Evolutionary conservation across 2,888 invertebrate genomes (phyloP), one percentile per base, ranked within the genome.

Genomic region (Cephalotes varians): DNA sequence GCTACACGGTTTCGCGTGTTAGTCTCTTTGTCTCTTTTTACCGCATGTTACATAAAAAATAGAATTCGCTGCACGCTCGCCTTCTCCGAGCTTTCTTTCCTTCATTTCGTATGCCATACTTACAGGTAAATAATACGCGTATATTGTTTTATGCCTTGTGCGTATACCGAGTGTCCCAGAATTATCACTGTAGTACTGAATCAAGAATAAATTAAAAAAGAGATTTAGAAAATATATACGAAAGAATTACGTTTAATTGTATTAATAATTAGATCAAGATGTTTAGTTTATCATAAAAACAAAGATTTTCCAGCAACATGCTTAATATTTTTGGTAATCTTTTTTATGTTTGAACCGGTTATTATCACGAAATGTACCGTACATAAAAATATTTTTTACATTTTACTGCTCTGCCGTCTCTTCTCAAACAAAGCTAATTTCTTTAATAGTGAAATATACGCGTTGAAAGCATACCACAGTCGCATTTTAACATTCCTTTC

Each of bases 21-120:
- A 47, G 69, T 56, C 69, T 44, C 69, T 56, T 47, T 69, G 69
- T 77, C 56, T 67, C 69, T 56, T 44, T 77, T 18, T 31, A 7
- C 58, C 15, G n/a, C n/a, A 58, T 15, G 72, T 77, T 77, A 69
- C 77, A 58, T 77, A 77, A 77, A 77, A 77, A 77, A 77, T 69
- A 69, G 69, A 69, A 67, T 58, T 34, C 56, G 21, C 37, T 51
- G 40, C 54, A n/a, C 74, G 25, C 31, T 77, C 31, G 21, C 31
- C 77, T 77, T 56, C 69, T 77, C 21, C 69, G 69, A 44, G 69
- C 77, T 77, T 77, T 69, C 56, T 77, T 77, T 69, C 69, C 58
- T 49, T 77, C 69, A 21, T 69, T 56, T 31, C 7, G 67, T 15
- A 67, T 31, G 44, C 40, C 15, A 40, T 69, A 44, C 56, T 56